Evolutionary conservation across 2,797 vertebrate genomes (phyloP), one percentile per base, ranked within the genome.

Genomic region (Micropoecilia bifurca): DNA sequence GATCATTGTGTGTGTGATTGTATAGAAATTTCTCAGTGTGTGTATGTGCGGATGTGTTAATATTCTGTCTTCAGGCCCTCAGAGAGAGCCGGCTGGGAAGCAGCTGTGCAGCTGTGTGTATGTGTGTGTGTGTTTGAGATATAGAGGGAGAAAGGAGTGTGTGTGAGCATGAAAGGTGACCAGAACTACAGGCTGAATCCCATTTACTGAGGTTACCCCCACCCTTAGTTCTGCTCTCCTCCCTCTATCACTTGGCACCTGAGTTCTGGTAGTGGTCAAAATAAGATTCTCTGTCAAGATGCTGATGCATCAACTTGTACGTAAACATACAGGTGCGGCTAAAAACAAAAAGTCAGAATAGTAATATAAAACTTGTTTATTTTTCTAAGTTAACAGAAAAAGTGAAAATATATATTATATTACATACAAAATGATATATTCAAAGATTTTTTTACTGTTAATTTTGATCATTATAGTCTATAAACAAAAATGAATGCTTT

Each of bases 51-150:
- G 76, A 12, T 74, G 89, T 90, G 88, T 90, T 92, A 91, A 91
- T 92, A 91, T 93, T 91, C 89, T 92, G 85, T 87, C 93, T 88
- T 68, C 48, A 82, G 90, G 89, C 90, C 88, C 82, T 77, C 30
- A 45, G 82, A 82, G 87, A 41, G 81, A 80, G 75, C 86, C 75
- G 80, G 82, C 85, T 81, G 76, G 89, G 83, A 78, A 93, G 92
- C 90, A 94, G 90, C 87, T 30, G 55, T 14, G 92, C 90, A 94
- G 90, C 87, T 30, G 55, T 14, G 79, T 48, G 79, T 43, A 16
- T 80, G 85, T 72, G 82, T 84, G 8, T 41, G 36, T 41, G 79
- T 53, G 79, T 45, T 30, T 46, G 73, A 78, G 55, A 83, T 68
- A 73, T 28, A 55, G 45, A 68, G 53, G 30, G 55, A 7, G 47